Evolutionary conservation across 1,140 invertebrate species (phyloP), one percentile per base, ranked within the genome.

Genomic region (Hypsibius dujardini): DNA sequence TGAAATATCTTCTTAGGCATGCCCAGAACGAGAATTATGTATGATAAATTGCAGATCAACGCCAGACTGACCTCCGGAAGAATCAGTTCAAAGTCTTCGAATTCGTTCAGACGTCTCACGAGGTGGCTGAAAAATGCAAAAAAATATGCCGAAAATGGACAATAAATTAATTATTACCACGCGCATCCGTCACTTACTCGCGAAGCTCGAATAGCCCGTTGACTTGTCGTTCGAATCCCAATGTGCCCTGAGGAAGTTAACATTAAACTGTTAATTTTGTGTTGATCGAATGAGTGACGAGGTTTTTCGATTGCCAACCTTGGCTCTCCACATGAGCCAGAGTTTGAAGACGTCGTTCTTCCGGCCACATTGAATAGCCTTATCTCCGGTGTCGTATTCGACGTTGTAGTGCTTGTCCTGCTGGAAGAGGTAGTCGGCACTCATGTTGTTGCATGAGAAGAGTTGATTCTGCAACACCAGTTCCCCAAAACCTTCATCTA

Each of bases 261-360:
- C n/a, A n/a, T 56, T 7, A 56, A 7, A 56, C 7, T 56, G 50
- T 56, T 56, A 56, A 0, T 56, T n/a, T 56, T 56, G 7, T 56
- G 50, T 56, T 56, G 50, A 7, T n/a, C 7, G 7, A 56, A n/a
- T 12, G 7, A n/a, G 50, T 56, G 7, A 56, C n/a, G 50, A 56
- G 7, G 7, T 56, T 56, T 56, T 28, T 28, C 28, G 28, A n/a
- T 46, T 15, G 59, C 74, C 77, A 82, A 92, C 90, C 86, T 95
- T 95, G 42, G 91, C 88, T 72, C 92, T 85, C 95, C 95, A 99
- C 82, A 95, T 92, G 70, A 99, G 82, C 95, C 95, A 99, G 74
- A 98, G 83, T 80, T 98, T 98, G 84, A 98, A 98, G 77, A 98
- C 90, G 79, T 99, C 95, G 76, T 98, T 98, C 79, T 97, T 93